These are phyloP conservation scores for Riparia riparia DNA, from an alignment of 2,113 vertebrate species.

Conservation along the genomic window DNA sequence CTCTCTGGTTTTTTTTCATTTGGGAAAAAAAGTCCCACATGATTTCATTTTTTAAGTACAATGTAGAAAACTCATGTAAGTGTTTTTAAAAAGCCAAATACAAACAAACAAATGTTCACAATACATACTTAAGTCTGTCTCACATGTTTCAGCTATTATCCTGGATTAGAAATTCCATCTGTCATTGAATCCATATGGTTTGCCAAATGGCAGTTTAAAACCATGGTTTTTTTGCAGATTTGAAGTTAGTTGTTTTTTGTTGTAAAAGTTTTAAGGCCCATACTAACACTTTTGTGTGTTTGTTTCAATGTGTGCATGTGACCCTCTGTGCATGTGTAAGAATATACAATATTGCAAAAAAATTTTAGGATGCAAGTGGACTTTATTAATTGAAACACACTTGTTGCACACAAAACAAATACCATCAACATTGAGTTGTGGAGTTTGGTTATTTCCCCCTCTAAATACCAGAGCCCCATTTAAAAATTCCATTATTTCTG, in stretches of 20 bases:
- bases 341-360: neutral
- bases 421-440: fast-evolving
- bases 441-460: neutral
- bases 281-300: neutral
- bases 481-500: neutral
- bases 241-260: constrained; percentile 50
- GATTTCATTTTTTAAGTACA: constrained; percentile 74
- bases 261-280: constrained; percentile 46
- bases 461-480: neutral
- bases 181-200: constrained; percentile 80
- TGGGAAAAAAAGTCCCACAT: neutral
- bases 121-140: constrained; percentile 66
- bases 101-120: constrained; percentile 69
- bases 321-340: neutral
- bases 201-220: constrained; percentile 54
- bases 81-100: constrained; percentile 58
- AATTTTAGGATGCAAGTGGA: neutral
- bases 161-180: constrained; percentile 65
- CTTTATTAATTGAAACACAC: neutral
- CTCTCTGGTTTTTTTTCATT: constrained; percentile 21
- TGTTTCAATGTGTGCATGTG: neutral
- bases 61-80: constrained; percentile 46
- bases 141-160: constrained; percentile 71
- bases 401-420: neutral
- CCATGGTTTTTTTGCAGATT: constrained; percentile 47